These are phyloP conservation scores for Sebastes nivosus DNA, from an alignment of 2,797 vertebrate species.

Conservation along the genomic window DNA sequence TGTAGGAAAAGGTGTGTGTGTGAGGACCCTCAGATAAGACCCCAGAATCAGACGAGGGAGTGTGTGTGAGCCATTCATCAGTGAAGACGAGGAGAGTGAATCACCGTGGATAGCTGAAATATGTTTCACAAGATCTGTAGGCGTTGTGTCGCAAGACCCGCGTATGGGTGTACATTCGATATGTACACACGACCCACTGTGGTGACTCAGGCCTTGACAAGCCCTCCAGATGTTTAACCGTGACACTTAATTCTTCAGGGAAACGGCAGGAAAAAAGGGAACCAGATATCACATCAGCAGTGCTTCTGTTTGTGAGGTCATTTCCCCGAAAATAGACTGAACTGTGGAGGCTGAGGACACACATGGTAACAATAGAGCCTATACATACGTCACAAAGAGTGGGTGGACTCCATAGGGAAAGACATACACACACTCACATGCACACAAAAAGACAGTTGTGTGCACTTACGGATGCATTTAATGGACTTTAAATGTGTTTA, in stretches of 20 bases:
- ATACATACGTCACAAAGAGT: conserved; percentile 31
- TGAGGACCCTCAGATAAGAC: conserved; percentile 23
- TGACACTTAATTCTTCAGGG: conserved; percentile 22
- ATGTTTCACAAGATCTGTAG: conserved; percentile 59
- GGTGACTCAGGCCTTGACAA: conserved; percentile 65
- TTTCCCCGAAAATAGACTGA: conserved; percentile 66
- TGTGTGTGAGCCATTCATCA: conserved; percentile 53
- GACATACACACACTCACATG: neutral
- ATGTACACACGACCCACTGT: neutral
- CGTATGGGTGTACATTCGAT: conserved; percentile 6
- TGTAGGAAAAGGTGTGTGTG: conserved; percentile 19
- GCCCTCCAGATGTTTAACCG: conserved; percentile 50
- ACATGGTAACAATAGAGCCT: conserved; percentile 63
- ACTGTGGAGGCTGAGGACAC: conserved; percentile 49
- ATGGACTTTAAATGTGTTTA: neutral
- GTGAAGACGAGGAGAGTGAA: conserved; percentile 29
- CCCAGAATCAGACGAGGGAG: conserved; percentile 46
- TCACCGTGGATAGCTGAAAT: conserved; percentile 32
- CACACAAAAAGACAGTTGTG: conserved; percentile 7
- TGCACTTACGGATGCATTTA: neutral
- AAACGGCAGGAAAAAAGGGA: conserved; percentile 34
- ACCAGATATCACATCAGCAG: conserved; percentile 34
- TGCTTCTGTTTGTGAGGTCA: conserved; percentile 65
- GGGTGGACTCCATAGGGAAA: neutral
- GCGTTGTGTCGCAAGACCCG: conserved; percentile 46